Evolutionary conservation across 2,888 invertebrate genomes (phyloP).

Genomic region (Glaucopsyche alexis): DNA sequence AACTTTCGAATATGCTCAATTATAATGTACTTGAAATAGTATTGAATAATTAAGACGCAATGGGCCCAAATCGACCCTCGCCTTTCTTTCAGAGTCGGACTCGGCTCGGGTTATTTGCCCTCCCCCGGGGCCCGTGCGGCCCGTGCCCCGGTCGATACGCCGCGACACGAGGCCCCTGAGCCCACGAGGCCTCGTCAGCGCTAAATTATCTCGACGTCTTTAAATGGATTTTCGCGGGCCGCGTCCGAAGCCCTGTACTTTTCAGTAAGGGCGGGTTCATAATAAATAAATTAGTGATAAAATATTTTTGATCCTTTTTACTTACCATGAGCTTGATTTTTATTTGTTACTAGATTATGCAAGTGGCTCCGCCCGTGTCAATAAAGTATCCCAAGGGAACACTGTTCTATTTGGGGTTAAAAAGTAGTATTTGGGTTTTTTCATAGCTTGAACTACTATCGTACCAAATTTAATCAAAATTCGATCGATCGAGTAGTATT

Average conservation of each 20-base stretch:
- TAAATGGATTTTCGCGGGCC: conserved; percentile 77
- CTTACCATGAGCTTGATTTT: too few relatives aligned
- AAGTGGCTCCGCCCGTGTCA: too few relatives aligned
- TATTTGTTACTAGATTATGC: too few relatives aligned
- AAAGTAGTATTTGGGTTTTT: too few relatives aligned
- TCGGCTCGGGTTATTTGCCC: conserved; percentile 1
- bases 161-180: conserved; percentile 61
- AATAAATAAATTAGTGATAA: not conserved
- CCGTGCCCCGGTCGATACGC: conserved; percentile 65
- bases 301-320: too few relatives aligned
- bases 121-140: conserved; percentile 42
- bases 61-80: not conserved
- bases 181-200: conserved; percentile 64
- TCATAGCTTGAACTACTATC: too few relatives aligned
- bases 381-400: too few relatives aligned
- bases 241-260: conserved; percentile 59
- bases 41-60: not conserved
- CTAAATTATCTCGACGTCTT: conserved; percentile 78
- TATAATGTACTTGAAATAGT: not conserved
- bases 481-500: too few relatives aligned
- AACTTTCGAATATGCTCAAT: not conserved
- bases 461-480: too few relatives aligned
- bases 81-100: conserved; percentile 11
- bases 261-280: conserved; percentile 39
- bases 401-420: too few relatives aligned